Evolutionary conservation across 2,888 invertebrate genomes (phyloP).

Genomic region (Drosophila leonis): DNA sequence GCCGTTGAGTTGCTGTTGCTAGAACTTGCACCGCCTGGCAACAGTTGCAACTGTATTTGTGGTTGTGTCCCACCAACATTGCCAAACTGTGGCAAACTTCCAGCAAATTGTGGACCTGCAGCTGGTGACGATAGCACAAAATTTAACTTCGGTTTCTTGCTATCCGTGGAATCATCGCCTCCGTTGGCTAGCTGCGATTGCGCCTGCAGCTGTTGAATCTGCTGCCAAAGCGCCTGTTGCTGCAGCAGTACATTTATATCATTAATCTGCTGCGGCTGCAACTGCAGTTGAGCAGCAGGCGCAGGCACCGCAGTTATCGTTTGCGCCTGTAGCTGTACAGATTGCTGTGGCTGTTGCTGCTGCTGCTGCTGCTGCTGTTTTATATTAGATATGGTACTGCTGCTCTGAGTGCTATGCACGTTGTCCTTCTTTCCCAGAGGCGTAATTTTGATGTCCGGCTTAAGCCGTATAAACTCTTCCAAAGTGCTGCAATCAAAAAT

Average conservation of each 20-base stretch:
- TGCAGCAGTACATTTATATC: constrained; percentile 67
- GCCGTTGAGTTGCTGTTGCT: constrained; percentile 7
- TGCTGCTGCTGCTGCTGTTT: constrained; percentile 62
- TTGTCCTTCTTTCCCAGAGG: constrained; percentile 72
- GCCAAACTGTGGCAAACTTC: constrained; percentile 40
- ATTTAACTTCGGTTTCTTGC: constrained; percentile 84
- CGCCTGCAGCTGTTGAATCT: constrained; percentile 62
- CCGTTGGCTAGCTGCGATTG: constrained; percentile 45
- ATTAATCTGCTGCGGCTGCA: constrained; percentile 73
- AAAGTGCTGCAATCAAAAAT: constrained; percentile 71
- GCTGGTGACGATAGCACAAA: constrained; percentile 83
- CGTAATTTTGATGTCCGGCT: constrained; percentile 85
- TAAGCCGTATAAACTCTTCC: constrained; percentile 84
- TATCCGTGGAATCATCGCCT: constrained; percentile 68
- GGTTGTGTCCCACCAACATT: constrained; percentile 53
- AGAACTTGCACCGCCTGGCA: constrained; percentile 40
- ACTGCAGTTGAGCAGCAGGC: constrained; percentile 61
- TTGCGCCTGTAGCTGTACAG: constrained; percentile 55
- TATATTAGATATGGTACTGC: background rate
- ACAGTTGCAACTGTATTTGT: constrained; percentile 66
- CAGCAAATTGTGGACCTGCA: constrained; percentile 42
- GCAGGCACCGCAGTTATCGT: constrained; percentile 43
- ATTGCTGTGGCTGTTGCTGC: constrained; percentile 40
- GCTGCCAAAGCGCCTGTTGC: constrained; percentile 69
- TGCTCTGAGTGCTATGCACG: constrained; percentile 1